Evolutionary conservation across 2,113 vertebrate genomes (phyloP), one percentile per base, ranked within the genome.

Genomic region (Syngnathoides biaculeatus): DNA sequence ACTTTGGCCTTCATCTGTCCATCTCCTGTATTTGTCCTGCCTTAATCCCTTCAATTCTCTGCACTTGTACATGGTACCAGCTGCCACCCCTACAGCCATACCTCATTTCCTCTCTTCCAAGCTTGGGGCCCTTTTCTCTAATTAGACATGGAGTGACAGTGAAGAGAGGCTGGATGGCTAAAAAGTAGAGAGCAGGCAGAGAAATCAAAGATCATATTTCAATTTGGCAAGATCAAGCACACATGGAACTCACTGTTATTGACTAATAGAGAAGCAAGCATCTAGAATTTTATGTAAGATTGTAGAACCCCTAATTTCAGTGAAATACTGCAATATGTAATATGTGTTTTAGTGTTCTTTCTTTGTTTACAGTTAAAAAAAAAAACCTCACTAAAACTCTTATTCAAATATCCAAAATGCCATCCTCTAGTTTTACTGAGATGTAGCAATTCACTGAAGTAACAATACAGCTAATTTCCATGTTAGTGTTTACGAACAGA

Each of bases 1-100:
- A 84, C 81, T 81, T 77, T 71, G 59, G 56, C 76, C 75, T 85
- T 81, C 83, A 85, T 87, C 83, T 88, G 81, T 87, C 84, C 75
- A 75, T 85, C 81, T 83, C 73, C 53, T 56, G 38, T 74, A 79
- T 84, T 72, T 1, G 68, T 78, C 79, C 72, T 79, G 69, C 84
- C 68, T 74, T 69, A 39, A 45, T 71, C 65, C 62, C 68, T 58
- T 71, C 77, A 78, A 65, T 75, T 81, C 75, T 77, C 47, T 68
- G 30, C 64, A 65, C 43, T 65, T 73, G 73, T 85, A 68, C 79
- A 69, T 69, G 73, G 62, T 62, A 80, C 78, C 88, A 84, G 86
- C 84, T 87, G 87, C 60, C 73, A 83, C 82, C 78, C 83, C 81
- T 58, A 68, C 71, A 81, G 80, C 78, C 45, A 61, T 75, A 69